phyloP scores from a whole-genome alignment of 2,797 vertebrate species.

The Gastrophryne carolinensis region DNA sequence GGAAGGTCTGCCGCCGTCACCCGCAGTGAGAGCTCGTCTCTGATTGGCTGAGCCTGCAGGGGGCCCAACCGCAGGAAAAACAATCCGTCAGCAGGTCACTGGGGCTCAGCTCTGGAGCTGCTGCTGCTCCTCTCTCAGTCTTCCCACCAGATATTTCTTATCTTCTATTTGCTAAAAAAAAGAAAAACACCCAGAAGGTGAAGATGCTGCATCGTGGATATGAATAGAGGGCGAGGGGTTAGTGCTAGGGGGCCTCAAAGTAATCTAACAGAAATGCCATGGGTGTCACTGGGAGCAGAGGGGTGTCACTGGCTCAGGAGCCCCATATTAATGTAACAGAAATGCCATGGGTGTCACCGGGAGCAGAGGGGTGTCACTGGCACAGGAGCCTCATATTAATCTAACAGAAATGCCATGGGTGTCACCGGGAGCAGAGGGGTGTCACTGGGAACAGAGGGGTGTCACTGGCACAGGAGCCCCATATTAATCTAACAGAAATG shows the following conservation, averaged over 20 bases:
- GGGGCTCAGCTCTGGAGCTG: background rate
- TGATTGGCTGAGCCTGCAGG: background rate
- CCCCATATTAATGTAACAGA: too few species aligned
- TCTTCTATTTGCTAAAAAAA: conserved; percentile 39
- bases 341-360: too few species aligned
- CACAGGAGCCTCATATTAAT: too few species aligned
- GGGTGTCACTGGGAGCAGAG: background rate
- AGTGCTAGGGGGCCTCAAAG: too few species aligned
- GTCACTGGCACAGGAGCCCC: too few species aligned
- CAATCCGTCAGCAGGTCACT: background rate
- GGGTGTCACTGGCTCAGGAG: too few species aligned
- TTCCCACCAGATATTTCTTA: conserved; percentile 31
- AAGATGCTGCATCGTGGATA: background rate
- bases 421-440: too few species aligned
- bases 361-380: too few species aligned
- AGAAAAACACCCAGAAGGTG: background rate
- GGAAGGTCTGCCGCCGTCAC: background rate
- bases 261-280: background rate
- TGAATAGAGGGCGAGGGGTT: too few species aligned
- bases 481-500: too few species aligned
- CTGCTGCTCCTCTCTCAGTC: background rate
- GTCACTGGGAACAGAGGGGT: too few species aligned
- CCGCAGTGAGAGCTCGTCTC: background rate
- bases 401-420: too few species aligned
- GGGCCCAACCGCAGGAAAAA: background rate